Evolutionary conservation across 1,140 invertebrate species (phyloP).

Genomic region (Neodiprion virginianus): DNA sequence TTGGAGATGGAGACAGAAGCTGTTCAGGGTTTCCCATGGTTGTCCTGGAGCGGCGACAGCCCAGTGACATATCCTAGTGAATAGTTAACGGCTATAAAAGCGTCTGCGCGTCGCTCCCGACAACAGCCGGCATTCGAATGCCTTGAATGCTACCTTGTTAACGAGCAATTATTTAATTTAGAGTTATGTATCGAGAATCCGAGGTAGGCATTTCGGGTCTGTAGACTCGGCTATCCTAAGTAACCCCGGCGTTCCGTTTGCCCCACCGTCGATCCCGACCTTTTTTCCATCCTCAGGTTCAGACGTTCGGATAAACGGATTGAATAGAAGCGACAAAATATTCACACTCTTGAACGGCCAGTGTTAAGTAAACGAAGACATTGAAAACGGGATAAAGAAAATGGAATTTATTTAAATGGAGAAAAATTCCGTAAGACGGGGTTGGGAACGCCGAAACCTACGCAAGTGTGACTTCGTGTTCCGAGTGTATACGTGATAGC

Average conservation of each 20-base stretch:
- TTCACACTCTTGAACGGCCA: too few relatives aligned
- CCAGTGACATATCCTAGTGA: slow-evolving; percentile 5
- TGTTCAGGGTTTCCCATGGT: background rate
- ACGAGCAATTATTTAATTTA: slow-evolving; percentile 17
- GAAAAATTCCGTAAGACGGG: too few relatives aligned
- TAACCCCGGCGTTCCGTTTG: background rate
- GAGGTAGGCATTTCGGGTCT: background rate
- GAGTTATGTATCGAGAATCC: slow-evolving; percentile 17
- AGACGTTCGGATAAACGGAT: slow-evolving; percentile 39
- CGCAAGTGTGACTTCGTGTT: too few relatives aligned
- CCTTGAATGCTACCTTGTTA: slow-evolving; percentile 13
- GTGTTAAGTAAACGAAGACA: too few relatives aligned
- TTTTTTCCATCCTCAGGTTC: slow-evolving; percentile 20
- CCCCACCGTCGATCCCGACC: slow-evolving; percentile 13
- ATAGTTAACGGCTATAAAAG: slow-evolving; percentile 6
- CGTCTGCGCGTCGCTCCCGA: background rate
- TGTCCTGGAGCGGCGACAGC: background rate
- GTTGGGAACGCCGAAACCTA: too few relatives aligned
- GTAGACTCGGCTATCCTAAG: background rate
- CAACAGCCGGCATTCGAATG: slow-evolving; percentile 10
- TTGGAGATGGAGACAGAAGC: too few relatives aligned
- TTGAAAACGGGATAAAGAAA: too few relatives aligned
- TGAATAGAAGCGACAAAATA: slow-evolving; percentile 44
- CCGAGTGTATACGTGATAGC: too few relatives aligned
- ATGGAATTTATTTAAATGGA: too few relatives aligned